A percentile compares a stretch with the other conserved stretches of the same genome.
phyloP scores from a whole-genome alignment of 2,888 invertebrate species.

The Microctonus hyperodae region DNA sequence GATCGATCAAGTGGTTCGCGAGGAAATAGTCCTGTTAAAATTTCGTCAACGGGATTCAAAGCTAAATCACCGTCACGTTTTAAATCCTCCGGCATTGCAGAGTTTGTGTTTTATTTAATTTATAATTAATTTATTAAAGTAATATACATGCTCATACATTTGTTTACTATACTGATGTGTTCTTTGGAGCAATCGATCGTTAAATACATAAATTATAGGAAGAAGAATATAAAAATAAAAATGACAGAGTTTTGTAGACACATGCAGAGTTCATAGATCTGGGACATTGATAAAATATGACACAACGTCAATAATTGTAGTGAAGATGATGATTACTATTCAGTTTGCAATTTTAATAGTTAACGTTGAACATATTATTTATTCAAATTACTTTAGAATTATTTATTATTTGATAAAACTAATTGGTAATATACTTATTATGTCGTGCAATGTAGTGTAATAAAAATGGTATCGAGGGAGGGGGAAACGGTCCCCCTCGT shows the following conservation, averaged over 20 bases:
- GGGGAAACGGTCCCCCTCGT: neutral
- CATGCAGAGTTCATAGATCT: constrained; percentile 33
- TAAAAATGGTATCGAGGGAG: neutral
- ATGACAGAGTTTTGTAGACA: neutral
- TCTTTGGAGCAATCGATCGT: neutral
- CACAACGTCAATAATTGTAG: neutral
- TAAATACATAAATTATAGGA: no score
- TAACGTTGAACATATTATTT: neutral
- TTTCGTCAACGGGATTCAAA: constrained; percentile 21
- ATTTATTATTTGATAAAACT: neutral
- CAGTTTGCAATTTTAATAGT: neutral
- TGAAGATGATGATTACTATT: neutral
- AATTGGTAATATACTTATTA: neutral
- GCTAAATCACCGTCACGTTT: constrained; percentile 45
- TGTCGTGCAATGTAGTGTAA: neutral
- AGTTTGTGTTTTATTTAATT: constrained; percentile 18
- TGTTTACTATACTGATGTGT: neutral
- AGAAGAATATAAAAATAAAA: no score
- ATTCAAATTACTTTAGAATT: neutral
- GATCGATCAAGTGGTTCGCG: constrained; percentile 50
- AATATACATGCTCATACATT: no score
- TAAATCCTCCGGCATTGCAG: constrained; percentile 50
- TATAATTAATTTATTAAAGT: neutral
- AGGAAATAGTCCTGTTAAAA: constrained; percentile 58
- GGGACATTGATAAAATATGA: constrained; percentile 35